Evolutionary conservation across 2,888 invertebrate genomes (phyloP).

Genomic region (Dendrolimus houi): DNA sequence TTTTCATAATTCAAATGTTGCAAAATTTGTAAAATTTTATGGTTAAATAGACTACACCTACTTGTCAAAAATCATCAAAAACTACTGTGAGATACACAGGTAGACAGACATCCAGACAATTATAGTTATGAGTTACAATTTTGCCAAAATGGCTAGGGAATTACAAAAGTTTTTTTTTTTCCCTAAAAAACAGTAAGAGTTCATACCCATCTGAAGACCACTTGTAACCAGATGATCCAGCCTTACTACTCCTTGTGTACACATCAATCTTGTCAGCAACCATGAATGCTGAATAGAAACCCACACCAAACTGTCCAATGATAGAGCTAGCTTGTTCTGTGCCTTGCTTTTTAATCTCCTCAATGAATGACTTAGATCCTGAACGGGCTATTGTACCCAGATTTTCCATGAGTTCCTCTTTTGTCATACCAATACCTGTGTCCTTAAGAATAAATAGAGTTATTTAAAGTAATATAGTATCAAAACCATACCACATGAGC

Average conservation of each 20-base stretch:
- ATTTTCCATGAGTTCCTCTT: constrained; percentile 92
- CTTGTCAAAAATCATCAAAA: no score
- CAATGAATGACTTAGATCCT: constrained; percentile 95
- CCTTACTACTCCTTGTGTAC: constrained; percentile 83
- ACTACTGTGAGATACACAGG: no score
- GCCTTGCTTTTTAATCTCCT: constrained; percentile 84
- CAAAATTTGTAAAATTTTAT: no score
- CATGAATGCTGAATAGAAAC: constrained; percentile 98
- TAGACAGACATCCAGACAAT: no score
- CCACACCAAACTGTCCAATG: constrained; percentile 98
- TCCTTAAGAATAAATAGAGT: constrained; percentile 72
- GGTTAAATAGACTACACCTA: no score
- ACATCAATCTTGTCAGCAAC: constrained; percentile 97
- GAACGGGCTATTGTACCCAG: constrained; percentile 97
- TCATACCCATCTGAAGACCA: constrained; percentile 94
- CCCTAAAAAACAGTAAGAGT: not conserved
- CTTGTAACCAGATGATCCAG: constrained; percentile 82
- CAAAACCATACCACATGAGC: no score
- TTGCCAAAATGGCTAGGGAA: no score
- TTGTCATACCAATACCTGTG: constrained; percentile 96
- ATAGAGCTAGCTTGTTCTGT: constrained; percentile 82
- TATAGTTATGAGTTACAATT: no score
- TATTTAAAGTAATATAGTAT: no score
- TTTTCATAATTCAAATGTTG: no score
- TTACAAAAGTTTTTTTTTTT: no score